A percentile compares a stretch with the other conserved stretches of the same genome.
Evolutionary conservation across 2,797 vertebrate genomes (phyloP).

Genomic region (Odontamblyopus lacepedii): DNA sequence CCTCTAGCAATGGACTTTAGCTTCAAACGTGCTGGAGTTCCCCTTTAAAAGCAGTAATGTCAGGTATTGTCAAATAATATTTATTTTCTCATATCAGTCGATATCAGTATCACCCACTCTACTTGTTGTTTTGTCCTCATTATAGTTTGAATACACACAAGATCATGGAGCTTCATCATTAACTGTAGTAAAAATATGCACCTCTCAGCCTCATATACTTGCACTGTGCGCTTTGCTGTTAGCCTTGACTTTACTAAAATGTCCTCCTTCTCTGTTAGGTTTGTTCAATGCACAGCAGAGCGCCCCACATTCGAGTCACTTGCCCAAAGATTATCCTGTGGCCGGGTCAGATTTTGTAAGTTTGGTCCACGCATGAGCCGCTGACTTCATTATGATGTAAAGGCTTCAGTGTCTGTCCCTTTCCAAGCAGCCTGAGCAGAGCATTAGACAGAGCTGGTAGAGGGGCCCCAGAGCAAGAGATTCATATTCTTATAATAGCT

Average conservation of each 20-base stretch:
- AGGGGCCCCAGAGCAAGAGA: not conserved
- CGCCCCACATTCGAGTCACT: constrained; percentile 82
- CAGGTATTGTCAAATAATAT: too few relatives aligned
- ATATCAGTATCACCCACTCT: too few relatives aligned
- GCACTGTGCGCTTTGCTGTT: too few relatives aligned
- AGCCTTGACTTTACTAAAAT: constrained; percentile 30
- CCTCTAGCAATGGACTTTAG: too few relatives aligned
- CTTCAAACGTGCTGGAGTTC: too few relatives aligned
- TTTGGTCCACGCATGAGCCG: constrained; percentile 49
- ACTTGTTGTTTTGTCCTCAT: too few relatives aligned
- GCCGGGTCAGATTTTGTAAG: constrained; percentile 91
- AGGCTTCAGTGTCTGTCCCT: constrained; percentile 33
- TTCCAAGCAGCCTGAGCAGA: not conserved
- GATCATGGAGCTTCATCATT: too few relatives aligned
- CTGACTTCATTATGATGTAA: constrained; percentile 32
- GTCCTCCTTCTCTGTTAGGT: constrained; percentile 81
- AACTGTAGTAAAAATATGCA: too few relatives aligned
- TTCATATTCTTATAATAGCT: not conserved
- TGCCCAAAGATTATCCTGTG: constrained; percentile 84
- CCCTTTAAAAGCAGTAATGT: too few relatives aligned
- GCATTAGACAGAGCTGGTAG: not conserved
- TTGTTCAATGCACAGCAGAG: constrained; percentile 79
- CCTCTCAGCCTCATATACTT: too few relatives aligned
- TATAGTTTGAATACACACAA: too few relatives aligned
- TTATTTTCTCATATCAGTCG: too few relatives aligned